Base-by-base conservation (phyloP, 1,140 invertebrate species). In the Gonatopus flavifemur region DNA sequence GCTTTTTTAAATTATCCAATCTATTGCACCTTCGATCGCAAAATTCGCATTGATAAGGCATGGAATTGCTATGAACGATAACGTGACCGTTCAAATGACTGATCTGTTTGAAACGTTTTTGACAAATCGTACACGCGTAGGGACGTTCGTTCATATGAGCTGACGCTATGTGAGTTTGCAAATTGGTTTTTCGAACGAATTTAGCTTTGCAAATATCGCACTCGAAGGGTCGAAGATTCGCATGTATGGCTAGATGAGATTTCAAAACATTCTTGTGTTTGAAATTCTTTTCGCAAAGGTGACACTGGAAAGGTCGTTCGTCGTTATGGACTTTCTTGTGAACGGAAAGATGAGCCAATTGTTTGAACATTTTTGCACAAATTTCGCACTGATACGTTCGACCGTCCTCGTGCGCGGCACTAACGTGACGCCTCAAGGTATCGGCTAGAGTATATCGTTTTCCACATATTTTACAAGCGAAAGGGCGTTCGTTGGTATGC, bases 221-320 rank as follows among this genome's bases (percentile, higher is more conserved):
- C 16, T 68, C 67, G 35, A 70, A 75, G 1, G 67, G 69, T 15
- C 69, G 41, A 0, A 73, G 53, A 20, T 71, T 71, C 2, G 67
- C 71, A 22, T 76, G 74, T 16, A 73, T 70, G 3, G 62, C 62
- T 15, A 69, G 20, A 28, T 76, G 73, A 16, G 59, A 62, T 12
- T 69, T 71, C 2, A 75, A 52, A 2, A 70, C 65, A 13, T 70
- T 70, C 9, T 69, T 71, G 16, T 77, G 74, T 21, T 76, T 77
- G 33, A 80, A 81, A 13, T 74, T 74, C 46, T 77, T 72, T 8
- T 78, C 77, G 54, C 80, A 81, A 3, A 80, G 55, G 45, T 78
- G 81, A 73, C 88, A 89, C 30, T 82, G 80, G 57, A 87, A 89
- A 0, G 88, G 88, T 41, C 85, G 79, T 55, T 89, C 86, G 2